Evolutionary conservation across 2,888 invertebrate species (phyloP).

Genomic region (Patella pellucida): DNA sequence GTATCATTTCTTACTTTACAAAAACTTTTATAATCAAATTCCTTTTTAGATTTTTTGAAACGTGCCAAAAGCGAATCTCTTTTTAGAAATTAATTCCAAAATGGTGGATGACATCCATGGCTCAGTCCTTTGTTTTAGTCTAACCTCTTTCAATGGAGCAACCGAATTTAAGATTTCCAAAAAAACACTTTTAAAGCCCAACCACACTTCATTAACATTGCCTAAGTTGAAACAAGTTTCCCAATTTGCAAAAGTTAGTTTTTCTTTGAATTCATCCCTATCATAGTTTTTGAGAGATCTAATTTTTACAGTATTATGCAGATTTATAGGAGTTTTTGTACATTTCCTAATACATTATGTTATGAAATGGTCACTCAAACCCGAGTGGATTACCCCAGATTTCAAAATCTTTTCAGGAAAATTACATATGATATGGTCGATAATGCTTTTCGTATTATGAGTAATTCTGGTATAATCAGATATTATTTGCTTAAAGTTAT

Average conservation of each 20-base stretch:
- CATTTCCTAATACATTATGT: not conserved
- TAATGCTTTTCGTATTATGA: not conserved
- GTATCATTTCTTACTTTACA: too few species aligned
- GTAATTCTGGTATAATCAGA: not conserved
- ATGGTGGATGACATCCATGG: too few species aligned
- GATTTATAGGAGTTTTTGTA: not conserved
- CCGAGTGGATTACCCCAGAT: not conserved
- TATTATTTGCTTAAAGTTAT: not conserved
- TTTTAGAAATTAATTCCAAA: too few species aligned
- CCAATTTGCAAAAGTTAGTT: not conserved
- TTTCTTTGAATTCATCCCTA: not conserved
- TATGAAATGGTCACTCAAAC: not conserved
- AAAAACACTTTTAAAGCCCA: too few species aligned
- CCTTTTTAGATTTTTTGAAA: too few species aligned
- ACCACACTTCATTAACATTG: too few species aligned
- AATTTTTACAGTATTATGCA: not conserved
- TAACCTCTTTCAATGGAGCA: too few species aligned
- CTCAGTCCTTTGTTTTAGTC: too few species aligned
- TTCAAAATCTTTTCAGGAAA: not conserved
- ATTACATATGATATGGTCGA: not conserved
- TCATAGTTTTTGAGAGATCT: not conserved
- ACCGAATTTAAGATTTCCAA: too few species aligned
- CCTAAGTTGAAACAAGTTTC: too few species aligned
- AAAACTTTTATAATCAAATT: too few species aligned
- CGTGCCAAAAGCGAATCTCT: too few species aligned